A percentile compares a stretch with the other conserved stretches of the same genome.
Evolutionary conservation across 2,797 vertebrate genomes (phyloP).

Genomic region (Podargus strigoides): DNA sequence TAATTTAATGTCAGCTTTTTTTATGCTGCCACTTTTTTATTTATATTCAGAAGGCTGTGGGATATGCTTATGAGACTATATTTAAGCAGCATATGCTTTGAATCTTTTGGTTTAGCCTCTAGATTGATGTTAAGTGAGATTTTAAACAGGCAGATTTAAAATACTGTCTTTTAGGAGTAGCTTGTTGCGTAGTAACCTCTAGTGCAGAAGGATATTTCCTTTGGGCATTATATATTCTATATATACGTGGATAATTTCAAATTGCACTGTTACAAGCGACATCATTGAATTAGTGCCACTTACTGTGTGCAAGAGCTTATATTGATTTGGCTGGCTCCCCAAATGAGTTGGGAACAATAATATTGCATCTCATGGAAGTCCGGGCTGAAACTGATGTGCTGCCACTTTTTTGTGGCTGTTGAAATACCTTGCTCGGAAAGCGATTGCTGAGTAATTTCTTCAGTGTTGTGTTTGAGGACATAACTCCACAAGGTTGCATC

Average conservation of each 20-base stretch:
- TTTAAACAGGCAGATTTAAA: not conserved
- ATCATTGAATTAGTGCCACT: not conserved
- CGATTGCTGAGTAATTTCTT: not conserved
- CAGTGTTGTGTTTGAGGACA: not conserved
- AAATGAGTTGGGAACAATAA: not conserved
- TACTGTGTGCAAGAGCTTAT: not conserved
- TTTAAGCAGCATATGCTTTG: not conserved
- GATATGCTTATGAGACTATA: not conserved
- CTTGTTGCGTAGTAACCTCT: not conserved
- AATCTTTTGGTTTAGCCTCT: not conserved
- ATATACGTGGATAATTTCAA: not conserved
- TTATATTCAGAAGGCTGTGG: not conserved
- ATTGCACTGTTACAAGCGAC: not conserved
- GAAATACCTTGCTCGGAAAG: not conserved
- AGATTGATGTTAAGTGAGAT: not conserved
- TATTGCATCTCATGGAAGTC: not conserved
- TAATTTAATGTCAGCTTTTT: not conserved
- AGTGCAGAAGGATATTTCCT: not conserved
- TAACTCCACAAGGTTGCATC: rapidly evolving
- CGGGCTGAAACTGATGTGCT: not conserved
- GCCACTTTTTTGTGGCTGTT: not conserved
- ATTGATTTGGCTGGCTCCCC: not conserved
- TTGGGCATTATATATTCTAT: not conserved
- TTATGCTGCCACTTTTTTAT: not conserved
- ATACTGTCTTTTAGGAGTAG: not conserved